Evolutionary conservation across 2,113 vertebrate species (phyloP), one percentile per base, ranked within the genome.

Genomic region (Entosphenus tridentatus): DNA sequence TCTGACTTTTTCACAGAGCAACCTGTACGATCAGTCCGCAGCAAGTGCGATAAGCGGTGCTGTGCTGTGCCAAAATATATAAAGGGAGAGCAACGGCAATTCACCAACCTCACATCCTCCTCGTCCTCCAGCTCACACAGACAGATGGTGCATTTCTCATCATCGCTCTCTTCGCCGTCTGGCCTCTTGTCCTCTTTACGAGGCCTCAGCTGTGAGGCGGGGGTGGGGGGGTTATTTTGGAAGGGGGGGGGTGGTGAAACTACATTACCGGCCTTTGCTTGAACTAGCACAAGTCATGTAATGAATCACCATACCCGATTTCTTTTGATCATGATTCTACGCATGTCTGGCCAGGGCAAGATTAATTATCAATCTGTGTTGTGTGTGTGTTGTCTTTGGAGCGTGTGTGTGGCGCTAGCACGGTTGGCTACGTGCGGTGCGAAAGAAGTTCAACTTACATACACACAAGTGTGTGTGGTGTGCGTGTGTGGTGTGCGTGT

Each of bases 111-210:
- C 82, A 98, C 93, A 74, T 98, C 93, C 87, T 98, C 92, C 75
- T 92, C 93, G 81, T 98, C 92, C 80, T 98, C 93, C 82, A 98
- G 78, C 80, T 96, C 87, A 73, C 92, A 98, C 77, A 98, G 82
- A 80, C 93, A 98, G 79, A 98, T 98, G 78, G 93, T 98, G 79
- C 93, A 98, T 74, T 98, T 96, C 79, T 98, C 93, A 79, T 96
- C 92, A 3, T 90, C 96, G 76, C 96, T 92, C 80, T 96, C 92
- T 71, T 97, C 93, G 69, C 87, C 87, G 65, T 83, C 88, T 79
- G 92, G 88, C 67, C 96, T 90, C 68, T 87, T 89, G 69, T 98
- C 89, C 79, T 96, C 86, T 78, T 96, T 95, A 77, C 84, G 89
- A 80, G 96, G 86, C 90, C 96, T 96, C 83, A 92, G 95, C 93